phyloP scores from a whole-genome alignment of 2,888 invertebrate species.

The Lathronympha strigana region DNA sequence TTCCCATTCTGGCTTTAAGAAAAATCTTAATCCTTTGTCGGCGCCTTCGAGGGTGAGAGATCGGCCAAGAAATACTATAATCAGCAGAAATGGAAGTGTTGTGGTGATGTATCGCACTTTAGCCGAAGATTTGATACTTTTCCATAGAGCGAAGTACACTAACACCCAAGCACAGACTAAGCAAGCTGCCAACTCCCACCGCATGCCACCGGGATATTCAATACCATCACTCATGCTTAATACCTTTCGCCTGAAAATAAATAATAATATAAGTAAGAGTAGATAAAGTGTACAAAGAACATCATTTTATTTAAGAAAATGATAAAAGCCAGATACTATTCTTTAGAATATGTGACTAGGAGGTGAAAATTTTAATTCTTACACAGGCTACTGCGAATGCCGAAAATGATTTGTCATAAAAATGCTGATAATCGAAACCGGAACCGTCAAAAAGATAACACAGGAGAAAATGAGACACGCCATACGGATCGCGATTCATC shows the following conservation, averaged over 20 bases:
- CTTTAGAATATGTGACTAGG: neutral
- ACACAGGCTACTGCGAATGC: neutral
- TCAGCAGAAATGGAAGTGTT: conserved; percentile 94
- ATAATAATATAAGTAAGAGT: neutral
- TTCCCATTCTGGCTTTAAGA: conserved; percentile 94
- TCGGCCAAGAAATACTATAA: conserved; percentile 93
- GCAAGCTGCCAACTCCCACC: conserved; percentile 96
- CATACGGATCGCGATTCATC: conserved; percentile 2
- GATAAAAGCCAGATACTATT: neutral
- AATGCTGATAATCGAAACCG: neutral
- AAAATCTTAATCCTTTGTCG: conserved; percentile 92
- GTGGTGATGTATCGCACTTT: conserved; percentile 97
- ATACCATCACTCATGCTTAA: conserved; percentile 93
- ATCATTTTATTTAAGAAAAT: neutral
- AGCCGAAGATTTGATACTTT: conserved; percentile 97
- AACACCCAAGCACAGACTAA: conserved; percentile 96
- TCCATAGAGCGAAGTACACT: conserved; percentile 98
- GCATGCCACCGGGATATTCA: conserved; percentile 90
- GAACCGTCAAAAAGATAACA: conserved; percentile 1
- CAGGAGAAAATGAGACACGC: neutral
- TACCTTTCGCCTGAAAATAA: conserved; percentile 90
- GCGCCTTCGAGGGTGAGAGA: conserved; percentile 96
- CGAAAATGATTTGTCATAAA: neutral
- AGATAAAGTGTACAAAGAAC: neutral
- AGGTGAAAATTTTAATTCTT: neutral